Base-by-base conservation (phyloP, 2,113 vertebrate genomes). In the Gopherus flavomarginatus region DNA sequence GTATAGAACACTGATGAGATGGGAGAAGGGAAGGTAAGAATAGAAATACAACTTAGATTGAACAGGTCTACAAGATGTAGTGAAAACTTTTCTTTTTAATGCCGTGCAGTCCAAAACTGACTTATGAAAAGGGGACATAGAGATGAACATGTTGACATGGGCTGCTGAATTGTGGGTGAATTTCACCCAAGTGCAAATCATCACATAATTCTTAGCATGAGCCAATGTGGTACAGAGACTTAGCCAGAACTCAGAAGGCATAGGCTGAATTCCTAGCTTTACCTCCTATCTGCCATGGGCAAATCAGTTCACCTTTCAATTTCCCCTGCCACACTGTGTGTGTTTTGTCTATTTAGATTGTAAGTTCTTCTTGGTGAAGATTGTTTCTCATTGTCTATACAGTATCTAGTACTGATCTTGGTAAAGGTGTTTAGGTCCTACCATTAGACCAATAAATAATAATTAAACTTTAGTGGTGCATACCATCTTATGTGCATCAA, bases 141-240 rank as follows among this genome's bases (percentile, higher is more conserved):
- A 16, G 44, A 11, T 87, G 17, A 2, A 5, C 0, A 0, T 21
- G 3, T 86, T 10, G 13, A 10, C 72, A 56, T 84, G 27, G 47
- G 35, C 49, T 16, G 31, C 47, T 72, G 54, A 75, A 82, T 1
- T 44, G 50, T 47, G 42, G 31, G 42, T 24, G 12, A 81, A 54
- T 8, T 22, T 62, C 44, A 83, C 27, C 27, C 4, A 5, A 47
- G 27, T 35, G 6, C 56, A 62, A 14, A 84, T 62, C 31, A 49
- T 6, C 17, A 49, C 57, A 62, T 12, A 35, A 62, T 8, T 88
- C n/a, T 50, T 82, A 79, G 50, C 42, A 81, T 91, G 62, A 26
- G 69, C 8, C 12, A 47, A 10, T 82, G 50, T 81, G 42, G 57
- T 59, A 5, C 1, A 59, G 57, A 29, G 26, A 29, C 27, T 59